Evolutionary conservation across 2,113 vertebrate genomes (phyloP).

Genomic region (Hypanus sabinus): DNA sequence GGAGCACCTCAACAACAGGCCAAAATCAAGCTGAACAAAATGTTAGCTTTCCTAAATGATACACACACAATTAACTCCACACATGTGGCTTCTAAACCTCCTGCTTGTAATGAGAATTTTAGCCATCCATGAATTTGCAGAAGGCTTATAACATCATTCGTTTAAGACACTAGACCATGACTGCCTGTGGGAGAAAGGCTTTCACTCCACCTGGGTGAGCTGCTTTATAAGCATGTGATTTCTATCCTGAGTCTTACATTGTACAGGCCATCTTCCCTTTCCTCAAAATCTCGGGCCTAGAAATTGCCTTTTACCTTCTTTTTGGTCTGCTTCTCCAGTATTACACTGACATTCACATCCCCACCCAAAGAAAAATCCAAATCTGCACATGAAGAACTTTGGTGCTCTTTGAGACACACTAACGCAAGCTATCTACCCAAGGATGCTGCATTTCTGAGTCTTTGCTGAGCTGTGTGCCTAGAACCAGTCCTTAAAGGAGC

Average conservation of each 20-base stretch:
- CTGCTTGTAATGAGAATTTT: slow-evolving; percentile 23
- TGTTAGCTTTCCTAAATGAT: slow-evolving; percentile 21
- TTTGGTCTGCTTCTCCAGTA: too few species aligned
- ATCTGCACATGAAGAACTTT: too few species aligned
- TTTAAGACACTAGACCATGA: not conserved
- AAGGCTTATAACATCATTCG: not conserved
- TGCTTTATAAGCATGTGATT: not conserved
- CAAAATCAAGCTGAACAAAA: not conserved
- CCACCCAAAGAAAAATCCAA: too few species aligned
- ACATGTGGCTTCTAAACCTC: not conserved
- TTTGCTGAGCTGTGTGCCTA: too few species aligned
- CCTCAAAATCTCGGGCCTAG: too few species aligned
- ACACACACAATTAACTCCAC: slow-evolving; percentile 14
- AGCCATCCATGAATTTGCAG: slow-evolving; percentile 22
- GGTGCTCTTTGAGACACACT: too few species aligned
- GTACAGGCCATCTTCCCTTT: not conserved
- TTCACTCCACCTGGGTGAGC: not conserved
- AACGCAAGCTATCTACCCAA: too few species aligned
- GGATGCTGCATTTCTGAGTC: too few species aligned
- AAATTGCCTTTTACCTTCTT: too few species aligned
- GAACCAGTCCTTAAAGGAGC: too few species aligned
- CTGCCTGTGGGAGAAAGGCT: not conserved
- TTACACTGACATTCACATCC: too few species aligned
- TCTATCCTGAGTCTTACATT: not conserved
- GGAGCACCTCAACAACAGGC: not conserved